phyloP scores from a whole-genome alignment of 2,113 vertebrate genomes.

The Motacilla tschutschensis region DNA sequence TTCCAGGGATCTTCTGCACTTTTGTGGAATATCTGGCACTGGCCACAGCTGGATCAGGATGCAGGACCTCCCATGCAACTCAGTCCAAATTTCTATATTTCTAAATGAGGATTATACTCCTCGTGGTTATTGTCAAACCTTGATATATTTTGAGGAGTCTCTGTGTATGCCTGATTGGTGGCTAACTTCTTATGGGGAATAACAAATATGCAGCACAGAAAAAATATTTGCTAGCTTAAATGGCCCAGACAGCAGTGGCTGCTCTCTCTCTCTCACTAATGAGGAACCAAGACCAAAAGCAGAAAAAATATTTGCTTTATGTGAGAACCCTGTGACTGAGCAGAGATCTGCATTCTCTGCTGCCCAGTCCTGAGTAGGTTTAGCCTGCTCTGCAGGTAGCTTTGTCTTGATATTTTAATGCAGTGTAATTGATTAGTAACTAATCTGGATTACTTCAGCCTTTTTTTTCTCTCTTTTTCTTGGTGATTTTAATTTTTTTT shows the following conservation, averaged over 20 bases:
- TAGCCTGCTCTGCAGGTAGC: neutral
- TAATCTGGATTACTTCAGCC: neutral
- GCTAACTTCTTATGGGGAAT: neutral
- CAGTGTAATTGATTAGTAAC: neutral
- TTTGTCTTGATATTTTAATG: neutral
- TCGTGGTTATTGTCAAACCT: neutral
- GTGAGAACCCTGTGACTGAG: neutral
- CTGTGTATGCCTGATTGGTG: neutral
- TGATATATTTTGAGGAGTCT: neutral
- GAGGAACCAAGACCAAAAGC: neutral
- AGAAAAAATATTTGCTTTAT: neutral
- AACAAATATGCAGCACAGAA: neutral
- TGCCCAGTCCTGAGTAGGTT: neutral
- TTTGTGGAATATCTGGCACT: neutral
- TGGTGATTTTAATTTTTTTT: neutral
- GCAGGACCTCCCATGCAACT: neutral
- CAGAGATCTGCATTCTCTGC: neutral
- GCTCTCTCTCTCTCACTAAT: neutral
- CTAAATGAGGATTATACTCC: neutral
- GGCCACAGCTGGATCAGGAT: neutral
- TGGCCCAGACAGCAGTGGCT: neutral
- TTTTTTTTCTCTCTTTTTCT: neutral
- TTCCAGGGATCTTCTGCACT: neutral
- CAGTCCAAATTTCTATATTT: neutral
- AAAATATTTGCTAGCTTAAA: fast-evolving